These are phyloP conservation scores for Scaptomyza cyrtandrae DNA, from an alignment of 2,888 invertebrate species.

Conservation along the genomic window DNA sequence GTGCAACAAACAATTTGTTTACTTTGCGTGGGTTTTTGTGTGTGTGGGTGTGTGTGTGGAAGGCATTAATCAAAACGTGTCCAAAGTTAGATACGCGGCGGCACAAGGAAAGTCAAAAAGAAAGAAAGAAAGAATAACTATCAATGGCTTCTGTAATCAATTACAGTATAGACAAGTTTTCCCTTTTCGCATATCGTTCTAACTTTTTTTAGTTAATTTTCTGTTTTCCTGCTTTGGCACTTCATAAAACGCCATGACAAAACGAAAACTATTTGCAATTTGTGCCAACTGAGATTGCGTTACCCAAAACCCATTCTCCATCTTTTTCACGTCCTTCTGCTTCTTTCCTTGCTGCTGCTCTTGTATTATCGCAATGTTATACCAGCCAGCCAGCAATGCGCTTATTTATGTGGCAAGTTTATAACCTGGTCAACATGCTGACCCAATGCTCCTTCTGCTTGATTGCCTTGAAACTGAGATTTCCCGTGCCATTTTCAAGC, in stretches of 20 bases:
- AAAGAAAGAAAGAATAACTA: conserved; percentile 14
- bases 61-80: conserved; percentile 56
- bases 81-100: conserved; percentile 25
- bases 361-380: conserved; percentile 26
- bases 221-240: conserved; percentile 20
- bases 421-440: conserved; percentile 39
- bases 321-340: too few relatives aligned
- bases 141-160: conserved; percentile 48
- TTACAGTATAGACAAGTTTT: conserved; percentile 36
- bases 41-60: neutral
- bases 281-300: conserved; percentile 32
- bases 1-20: conserved; percentile 39
- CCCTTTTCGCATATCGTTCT: neutral
- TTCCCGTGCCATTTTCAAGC: conserved; percentile 20
- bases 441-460: too few relatives aligned
- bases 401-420: conserved; percentile 47
- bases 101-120: neutral
- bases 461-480: conserved; percentile 6
- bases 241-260: conserved; percentile 47
- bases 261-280: conserved; percentile 56
- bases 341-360: too few relatives aligned
- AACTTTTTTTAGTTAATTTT: conserved; percentile 23
- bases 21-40: neutral
- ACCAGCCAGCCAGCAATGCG: conserved; percentile 34
- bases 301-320: neutral